Conservation (phyloP, 2,888 invertebrate genomes). For the Conistra vaccinii region DNA sequence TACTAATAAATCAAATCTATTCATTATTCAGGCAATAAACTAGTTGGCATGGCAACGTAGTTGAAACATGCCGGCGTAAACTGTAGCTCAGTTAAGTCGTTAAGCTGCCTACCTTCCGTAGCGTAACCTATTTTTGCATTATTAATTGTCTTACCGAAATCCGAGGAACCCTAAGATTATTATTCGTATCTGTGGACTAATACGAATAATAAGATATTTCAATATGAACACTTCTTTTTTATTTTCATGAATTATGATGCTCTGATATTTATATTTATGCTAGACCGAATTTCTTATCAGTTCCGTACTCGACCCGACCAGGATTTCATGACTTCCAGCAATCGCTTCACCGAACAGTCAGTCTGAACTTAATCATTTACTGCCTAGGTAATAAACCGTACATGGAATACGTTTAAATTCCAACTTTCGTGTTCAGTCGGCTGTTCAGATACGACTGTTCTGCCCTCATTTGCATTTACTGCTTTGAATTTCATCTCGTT, state of each 20-base stretch:
- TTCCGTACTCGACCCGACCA: neutral
- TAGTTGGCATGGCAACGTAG: constrained; percentile 55
- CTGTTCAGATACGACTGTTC: constrained; percentile 12
- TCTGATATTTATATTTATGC: neutral
- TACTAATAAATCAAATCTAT: constrained; percentile 54
- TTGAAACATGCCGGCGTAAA: constrained; percentile 44
- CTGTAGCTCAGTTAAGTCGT: constrained; percentile 39
- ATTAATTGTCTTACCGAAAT: constrained; percentile 1
- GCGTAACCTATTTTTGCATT: constrained; percentile 37
- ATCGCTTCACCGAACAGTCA: neutral
- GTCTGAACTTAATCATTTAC: constrained; percentile 30
- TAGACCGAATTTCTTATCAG: neutral
- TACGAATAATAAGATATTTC: neutral
- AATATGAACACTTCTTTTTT: neutral
- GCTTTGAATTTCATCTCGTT: constrained; percentile 45
- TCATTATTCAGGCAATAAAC: constrained; percentile 58
- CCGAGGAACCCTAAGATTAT: neutral
- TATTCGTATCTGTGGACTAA: neutral
- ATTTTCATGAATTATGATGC: neutral
- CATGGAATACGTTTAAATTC: constrained; percentile 25
- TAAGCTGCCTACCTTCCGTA: constrained; percentile 30
- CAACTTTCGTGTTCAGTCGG: constrained; percentile 28
- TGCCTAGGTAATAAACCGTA: constrained; percentile 26
- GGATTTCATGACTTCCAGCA: neutral
- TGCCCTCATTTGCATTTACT: constrained; percentile 50